Conservation (phyloP, 2,113 vertebrate genomes). For the Syngnathus floridae region DNA sequence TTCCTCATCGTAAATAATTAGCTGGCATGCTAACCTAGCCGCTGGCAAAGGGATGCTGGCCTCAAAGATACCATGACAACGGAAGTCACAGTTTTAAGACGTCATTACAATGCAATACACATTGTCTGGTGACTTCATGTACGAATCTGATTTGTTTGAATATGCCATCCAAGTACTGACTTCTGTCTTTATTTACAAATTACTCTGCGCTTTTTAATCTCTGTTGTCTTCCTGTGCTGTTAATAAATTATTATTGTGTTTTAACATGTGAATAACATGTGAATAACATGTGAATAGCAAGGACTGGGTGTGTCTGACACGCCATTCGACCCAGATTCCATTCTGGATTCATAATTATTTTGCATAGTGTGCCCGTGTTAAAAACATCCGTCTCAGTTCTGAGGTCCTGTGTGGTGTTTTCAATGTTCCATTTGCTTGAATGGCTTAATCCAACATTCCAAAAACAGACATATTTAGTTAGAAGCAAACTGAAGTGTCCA, state of each 20-base stretch:
- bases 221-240: background rate
- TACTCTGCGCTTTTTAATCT: background rate
- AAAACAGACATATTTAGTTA: background rate
- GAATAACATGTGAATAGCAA: background rate
- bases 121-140: background rate
- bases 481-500: too few relatives aligned
- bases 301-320: background rate
- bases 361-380: too few relatives aligned
- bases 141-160: background rate
- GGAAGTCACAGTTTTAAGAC: background rate
- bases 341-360: too few relatives aligned
- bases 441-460: background rate
- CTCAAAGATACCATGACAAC: slow-evolving; percentile 26
- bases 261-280: background rate
- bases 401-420: background rate
- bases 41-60: slow-evolving; percentile 19
- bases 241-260: background rate
- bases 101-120: background rate
- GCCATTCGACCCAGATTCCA: background rate
- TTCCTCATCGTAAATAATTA: slow-evolving; percentile 45
- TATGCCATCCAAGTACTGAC: background rate
- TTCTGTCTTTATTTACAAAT: too few relatives aligned
- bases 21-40: slow-evolving; percentile 46
- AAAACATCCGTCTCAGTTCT: too few relatives aligned
- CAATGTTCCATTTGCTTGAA: too few relatives aligned